Evolutionary conservation across 2,888 invertebrate species (phyloP).

Genomic region (Balanococcus diminutus): DNA sequence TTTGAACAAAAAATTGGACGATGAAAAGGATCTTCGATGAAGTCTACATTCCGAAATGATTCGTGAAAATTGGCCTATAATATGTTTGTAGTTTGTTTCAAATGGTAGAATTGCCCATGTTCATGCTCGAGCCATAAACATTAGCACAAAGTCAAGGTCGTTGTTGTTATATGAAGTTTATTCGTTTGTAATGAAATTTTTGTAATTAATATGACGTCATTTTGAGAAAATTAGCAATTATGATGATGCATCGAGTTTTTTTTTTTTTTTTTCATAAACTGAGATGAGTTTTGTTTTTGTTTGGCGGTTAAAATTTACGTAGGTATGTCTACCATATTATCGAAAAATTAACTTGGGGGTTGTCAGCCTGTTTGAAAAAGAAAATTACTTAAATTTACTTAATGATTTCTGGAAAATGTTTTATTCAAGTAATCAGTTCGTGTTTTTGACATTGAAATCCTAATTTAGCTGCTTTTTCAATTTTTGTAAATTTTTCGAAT

Average conservation of each 20-base stretch:
- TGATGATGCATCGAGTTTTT: conserved; percentile 31
- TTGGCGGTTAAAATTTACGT: too few species aligned
- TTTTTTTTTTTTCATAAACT: background rate
- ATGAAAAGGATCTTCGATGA: background rate
- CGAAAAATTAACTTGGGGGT: too few species aligned
- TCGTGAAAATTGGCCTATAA: background rate
- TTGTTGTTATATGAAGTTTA: background rate
- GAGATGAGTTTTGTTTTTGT: background rate
- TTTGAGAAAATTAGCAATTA: conserved; percentile 1
- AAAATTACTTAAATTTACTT: too few species aligned
- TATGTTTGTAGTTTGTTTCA: background rate
- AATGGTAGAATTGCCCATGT: background rate
- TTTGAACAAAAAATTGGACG: background rate
- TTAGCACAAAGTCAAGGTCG: conserved; percentile 25
- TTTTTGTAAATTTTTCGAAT: too few species aligned
- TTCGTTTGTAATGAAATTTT: conserved; percentile 19
- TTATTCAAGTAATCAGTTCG: too few species aligned
- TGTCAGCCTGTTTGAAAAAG: too few species aligned
- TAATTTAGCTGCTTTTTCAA: too few species aligned
- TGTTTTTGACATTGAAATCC: too few species aligned
- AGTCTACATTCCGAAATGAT: background rate
- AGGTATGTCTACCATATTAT: too few species aligned
- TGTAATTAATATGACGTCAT: conserved; percentile 32
- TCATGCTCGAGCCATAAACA: background rate
- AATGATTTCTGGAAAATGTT: too few species aligned